Percentiles rank a stretch among this genome's conserved stretches.
phyloP scores from a whole-genome alignment of 2,797 vertebrate genomes.

The Pseudomugil tenellus region DNA sequence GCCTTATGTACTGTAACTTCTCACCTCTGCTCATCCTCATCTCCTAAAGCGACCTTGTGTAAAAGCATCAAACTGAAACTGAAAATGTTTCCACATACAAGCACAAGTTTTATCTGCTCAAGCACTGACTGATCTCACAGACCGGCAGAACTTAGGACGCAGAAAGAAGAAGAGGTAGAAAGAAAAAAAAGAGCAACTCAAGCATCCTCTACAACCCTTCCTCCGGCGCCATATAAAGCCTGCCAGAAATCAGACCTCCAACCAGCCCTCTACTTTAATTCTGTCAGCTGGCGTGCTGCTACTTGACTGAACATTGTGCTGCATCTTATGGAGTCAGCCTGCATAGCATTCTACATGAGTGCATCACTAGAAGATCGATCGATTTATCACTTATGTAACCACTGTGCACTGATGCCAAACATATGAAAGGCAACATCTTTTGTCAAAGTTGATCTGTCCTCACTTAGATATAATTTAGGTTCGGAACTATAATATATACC shows the following conservation, averaged over 20 bases:
- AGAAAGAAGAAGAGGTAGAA: neutral
- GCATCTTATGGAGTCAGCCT: constrained; percentile 43
- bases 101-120: constrained; percentile 12
- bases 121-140: constrained; percentile 22
- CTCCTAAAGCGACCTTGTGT: constrained; percentile 46
- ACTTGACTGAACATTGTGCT: constrained; percentile 40
- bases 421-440: constrained; percentile 42
- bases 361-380: constrained; percentile 60
- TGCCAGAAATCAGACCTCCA: constrained; percentile 20
- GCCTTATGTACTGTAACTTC: constrained; percentile 71
- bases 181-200: constrained; percentile 38
- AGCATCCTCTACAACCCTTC: constrained; percentile 24
- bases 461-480: constrained; percentile 41
- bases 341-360: constrained; percentile 47
- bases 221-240: constrained; percentile 27
- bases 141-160: constrained; percentile 12
- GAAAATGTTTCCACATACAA: constrained; percentile 11
- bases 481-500: constrained; percentile 9
- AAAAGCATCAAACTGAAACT: constrained; percentile 9
- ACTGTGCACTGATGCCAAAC: constrained; percentile 30
- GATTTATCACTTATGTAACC: constrained; percentile 60
- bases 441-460: constrained; percentile 50
- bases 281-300: constrained; percentile 39
- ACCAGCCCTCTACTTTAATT: constrained; percentile 37
- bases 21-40: constrained; percentile 76